Evolutionary conservation across 1,140 invertebrate species (phyloP).

Genomic region (Teleopsis dalmanni): DNA sequence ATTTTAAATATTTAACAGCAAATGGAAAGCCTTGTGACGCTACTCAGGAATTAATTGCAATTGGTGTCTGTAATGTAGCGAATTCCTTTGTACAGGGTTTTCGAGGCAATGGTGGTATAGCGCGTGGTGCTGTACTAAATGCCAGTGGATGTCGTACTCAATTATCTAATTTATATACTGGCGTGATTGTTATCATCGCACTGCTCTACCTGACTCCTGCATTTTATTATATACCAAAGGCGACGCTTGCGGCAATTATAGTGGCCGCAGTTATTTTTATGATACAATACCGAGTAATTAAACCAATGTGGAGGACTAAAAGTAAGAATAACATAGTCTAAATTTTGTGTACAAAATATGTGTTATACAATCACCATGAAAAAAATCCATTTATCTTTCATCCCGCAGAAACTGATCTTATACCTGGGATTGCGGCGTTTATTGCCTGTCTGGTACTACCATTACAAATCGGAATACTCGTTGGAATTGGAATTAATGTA

Average conservation of each 20-base stretch:
- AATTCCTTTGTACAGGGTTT: constrained; percentile 83
- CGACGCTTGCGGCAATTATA: constrained; percentile 69
- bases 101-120: constrained; percentile 77
- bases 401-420: constrained; percentile 72
- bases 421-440: constrained; percentile 77
- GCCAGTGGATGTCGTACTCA: constrained; percentile 82
- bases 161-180: constrained; percentile 64
- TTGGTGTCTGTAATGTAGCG: constrained; percentile 74
- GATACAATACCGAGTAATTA: constrained; percentile 73
- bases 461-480: constrained; percentile 82
- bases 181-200: constrained; percentile 64
- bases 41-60: constrained; percentile 76
- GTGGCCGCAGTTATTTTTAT: constrained; percentile 80
- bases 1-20: constrained; percentile 30
- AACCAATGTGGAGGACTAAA: constrained; percentile 72
- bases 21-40: constrained; percentile 75
- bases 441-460: constrained; percentile 73
- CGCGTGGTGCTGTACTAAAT: constrained; percentile 80
- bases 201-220: constrained; percentile 67
- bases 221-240: constrained; percentile 76
- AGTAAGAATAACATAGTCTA: constrained; percentile 47
- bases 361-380: not conserved
- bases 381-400: not conserved
- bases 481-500: constrained; percentile 79
- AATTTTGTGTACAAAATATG: not conserved